Base-by-base conservation (phyloP, 2,113 vertebrate genomes). In the Craseonycteris thonglongyai region DNA sequence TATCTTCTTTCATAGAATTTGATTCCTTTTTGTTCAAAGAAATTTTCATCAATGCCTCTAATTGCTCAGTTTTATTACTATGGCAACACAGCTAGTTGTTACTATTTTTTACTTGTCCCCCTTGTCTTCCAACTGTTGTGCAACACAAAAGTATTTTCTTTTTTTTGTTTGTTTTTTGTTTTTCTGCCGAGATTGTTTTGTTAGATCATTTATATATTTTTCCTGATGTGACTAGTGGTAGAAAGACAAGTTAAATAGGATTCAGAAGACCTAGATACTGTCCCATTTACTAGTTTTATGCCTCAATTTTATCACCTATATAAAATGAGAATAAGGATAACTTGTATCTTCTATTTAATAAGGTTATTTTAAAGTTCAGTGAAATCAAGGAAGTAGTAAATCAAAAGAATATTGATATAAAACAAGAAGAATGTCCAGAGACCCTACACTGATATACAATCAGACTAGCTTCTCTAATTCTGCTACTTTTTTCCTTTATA, bases 41-140 rank as follows among this genome's bases (percentile, higher is more conserved):
- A 63, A 96, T 95, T 86, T 95, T 68, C 93, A 95, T 97, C 61
- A 42, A 66, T 86, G 78, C 42, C 47, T 93, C 66, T 96, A 91
- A 96, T 95, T 69, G 74, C 91, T 89, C 89, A 83, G 63, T 95
- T 95, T 97, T 93, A 89, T 63, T 97, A 83, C 96, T 86, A 87
- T 93, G 78, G 93, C 78, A 96, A 96, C 91, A 56, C 59, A 47
- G 63, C 95, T 74, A 72, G 78, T 81, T 84, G 63, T 86, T 92
- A 68, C 66, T 95, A 68, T 93, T 86, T 92, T 94, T 95, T 85
- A 61, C 28, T 47, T 95, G 49, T 78, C 63, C 33, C 49, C 26
- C 58, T 75, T 75, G 71, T 87, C 65, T 96, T 93, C 68, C 87
- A 94, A 94, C 16, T 91, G 42, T 16, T 82, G 47, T 65, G 9